Percentiles rank a stretch among this genome's conserved stretches.
phyloP scores from a whole-genome alignment of 2,113 vertebrate genomes.

The Psittacula cyanocephala region DNA sequence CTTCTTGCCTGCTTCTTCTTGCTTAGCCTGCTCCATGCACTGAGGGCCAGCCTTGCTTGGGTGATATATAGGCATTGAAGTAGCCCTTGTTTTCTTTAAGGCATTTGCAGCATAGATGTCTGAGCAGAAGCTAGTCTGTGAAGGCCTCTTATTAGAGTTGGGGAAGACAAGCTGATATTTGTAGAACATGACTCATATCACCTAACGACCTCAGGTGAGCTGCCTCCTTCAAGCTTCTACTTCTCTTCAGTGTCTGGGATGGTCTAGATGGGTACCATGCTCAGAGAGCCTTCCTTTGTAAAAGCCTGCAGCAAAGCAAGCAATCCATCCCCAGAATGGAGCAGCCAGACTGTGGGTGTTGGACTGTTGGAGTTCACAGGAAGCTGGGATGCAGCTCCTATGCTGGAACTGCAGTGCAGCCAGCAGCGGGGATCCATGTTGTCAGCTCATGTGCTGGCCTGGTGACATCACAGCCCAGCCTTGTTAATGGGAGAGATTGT shows the following conservation, averaged over 20 bases:
- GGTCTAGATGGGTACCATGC: not conserved
- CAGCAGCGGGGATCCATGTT: not conserved
- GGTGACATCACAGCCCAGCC: not conserved
- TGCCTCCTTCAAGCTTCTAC: not conserved
- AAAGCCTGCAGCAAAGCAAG: not conserved
- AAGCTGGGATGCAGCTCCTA: not conserved
- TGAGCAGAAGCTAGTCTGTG: not conserved
- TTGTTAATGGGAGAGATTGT: not conserved
- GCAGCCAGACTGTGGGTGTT: accelerated
- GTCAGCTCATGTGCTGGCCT: not conserved
- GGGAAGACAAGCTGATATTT: not conserved
- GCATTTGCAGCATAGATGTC: not conserved
- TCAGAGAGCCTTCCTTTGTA: not conserved
- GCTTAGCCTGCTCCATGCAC: not conserved
- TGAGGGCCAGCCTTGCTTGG: not conserved
- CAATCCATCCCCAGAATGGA: not conserved
- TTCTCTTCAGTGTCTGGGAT: not conserved
- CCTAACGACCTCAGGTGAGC: not conserved
- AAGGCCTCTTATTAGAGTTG: not conserved
- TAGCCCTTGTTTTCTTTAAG: not conserved
- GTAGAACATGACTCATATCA: not conserved
- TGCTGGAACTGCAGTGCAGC: not conserved
- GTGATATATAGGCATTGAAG: not conserved
- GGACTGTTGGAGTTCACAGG: not conserved
- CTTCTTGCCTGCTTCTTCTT: not conserved